phyloP scores from a whole-genome alignment of 2,113 vertebrate genomes.

The Archilochus colubris region DNA sequence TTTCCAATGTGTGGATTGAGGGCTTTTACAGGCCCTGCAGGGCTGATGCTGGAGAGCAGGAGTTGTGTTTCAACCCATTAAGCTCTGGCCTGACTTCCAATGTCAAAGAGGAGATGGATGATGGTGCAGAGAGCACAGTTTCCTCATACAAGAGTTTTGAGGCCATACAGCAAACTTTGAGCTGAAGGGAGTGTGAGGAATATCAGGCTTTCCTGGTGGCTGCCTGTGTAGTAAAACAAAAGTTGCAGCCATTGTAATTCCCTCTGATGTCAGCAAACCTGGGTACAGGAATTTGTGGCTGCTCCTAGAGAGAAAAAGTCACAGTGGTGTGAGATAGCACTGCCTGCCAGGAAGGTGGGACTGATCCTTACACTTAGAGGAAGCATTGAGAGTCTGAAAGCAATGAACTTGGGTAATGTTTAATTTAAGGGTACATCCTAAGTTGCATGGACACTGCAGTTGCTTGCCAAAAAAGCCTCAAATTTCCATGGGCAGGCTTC shows the following conservation, averaged over 20 bases:
- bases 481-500: neutral
- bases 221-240: neutral
- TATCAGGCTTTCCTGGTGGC: neutral
- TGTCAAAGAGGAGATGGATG: constrained; percentile 71
- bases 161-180: neutral
- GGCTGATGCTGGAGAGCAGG: constrained; percentile 59
- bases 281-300: neutral
- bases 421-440: neutral
- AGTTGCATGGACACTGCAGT: neutral
- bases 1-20: constrained; percentile 52
- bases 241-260: neutral
- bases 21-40: constrained; percentile 60
- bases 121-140: constrained; percentile 27
- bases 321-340: neutral
- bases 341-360: neutral
- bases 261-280: neutral
- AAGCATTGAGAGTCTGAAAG: neutral
- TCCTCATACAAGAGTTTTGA: neutral
- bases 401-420: neutral
- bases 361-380: neutral
- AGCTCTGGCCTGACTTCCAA: constrained; percentile 60
- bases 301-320: neutral
- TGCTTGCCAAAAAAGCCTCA: neutral
- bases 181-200: neutral
- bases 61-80: constrained; percentile 70